Evolutionary conservation across 2,888 invertebrate genomes (phyloP).

Genomic region (Pardosa pseudoannulata): DNA sequence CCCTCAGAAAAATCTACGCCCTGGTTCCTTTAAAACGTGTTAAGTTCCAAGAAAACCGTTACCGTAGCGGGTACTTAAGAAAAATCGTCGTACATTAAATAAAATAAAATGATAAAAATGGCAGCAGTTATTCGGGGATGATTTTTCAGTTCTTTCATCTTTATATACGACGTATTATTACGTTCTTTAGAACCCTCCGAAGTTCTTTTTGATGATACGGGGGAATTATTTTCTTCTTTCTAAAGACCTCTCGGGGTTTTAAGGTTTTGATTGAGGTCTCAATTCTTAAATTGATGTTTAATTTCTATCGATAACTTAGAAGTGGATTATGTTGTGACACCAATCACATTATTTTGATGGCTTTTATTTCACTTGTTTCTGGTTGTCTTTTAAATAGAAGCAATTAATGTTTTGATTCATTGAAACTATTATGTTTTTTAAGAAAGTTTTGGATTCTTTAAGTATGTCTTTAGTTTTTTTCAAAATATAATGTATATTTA

Average conservation of each 20-base stretch:
- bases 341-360: not conserved
- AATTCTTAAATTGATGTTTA: slow-evolving; percentile 9
- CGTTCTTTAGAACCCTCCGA: not conserved
- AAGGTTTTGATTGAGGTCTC: slow-evolving; percentile 16
- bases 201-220: slow-evolving; percentile 17
- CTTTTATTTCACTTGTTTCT: no score
- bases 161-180: slow-evolving; percentile 25
- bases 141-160: slow-evolving; percentile 31
- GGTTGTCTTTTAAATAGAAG: no score
- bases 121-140: slow-evolving; percentile 1
- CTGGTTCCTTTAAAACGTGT: slow-evolving; percentile 45
- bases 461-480: no score
- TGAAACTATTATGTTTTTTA: no score
- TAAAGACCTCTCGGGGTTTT: slow-evolving; percentile 9
- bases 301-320: not conserved
- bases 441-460: no score
- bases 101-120: slow-evolving; percentile 61
- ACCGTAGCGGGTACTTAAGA: slow-evolving; percentile 63
- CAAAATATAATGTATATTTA: no score
- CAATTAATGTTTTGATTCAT: no score
- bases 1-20: slow-evolving; percentile 2
- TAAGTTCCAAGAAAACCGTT: slow-evolving; percentile 64
- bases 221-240: not conserved
- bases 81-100: slow-evolving; percentile 69
- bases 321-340: not conserved